Percentiles rank a stretch among this genome's conserved stretches.
These are phyloP conservation scores for Pteromalus puparum DNA, from an alignment of 1,140 invertebrate genomes.

Conservation along the genomic window DNA sequence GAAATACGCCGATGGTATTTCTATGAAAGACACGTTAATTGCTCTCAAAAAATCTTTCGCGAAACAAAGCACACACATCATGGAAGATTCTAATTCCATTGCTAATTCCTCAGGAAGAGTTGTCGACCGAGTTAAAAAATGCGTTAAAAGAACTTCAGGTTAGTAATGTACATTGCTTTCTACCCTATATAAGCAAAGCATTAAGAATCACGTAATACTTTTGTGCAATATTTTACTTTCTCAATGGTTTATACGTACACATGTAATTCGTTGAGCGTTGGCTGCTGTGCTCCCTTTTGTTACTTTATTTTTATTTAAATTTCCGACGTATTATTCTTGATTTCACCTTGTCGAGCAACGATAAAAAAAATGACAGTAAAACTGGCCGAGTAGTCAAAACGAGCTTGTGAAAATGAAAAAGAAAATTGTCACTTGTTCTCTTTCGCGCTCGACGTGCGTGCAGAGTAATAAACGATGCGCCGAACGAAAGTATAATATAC, in stretches of 20 bases:
- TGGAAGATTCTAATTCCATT: conserved; percentile 67
- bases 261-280: conserved; percentile 24
- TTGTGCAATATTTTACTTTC: conserved; percentile 40
- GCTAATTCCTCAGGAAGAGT: conserved; percentile 69
- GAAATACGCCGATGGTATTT: neutral
- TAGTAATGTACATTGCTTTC: conserved; percentile 64
- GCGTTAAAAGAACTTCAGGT: conserved; percentile 66
- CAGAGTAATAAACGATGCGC: conserved; percentile 62
- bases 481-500: conserved; percentile 3
- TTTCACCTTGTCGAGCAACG: neutral
- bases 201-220: conserved; percentile 45
- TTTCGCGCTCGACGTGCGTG: conserved; percentile 53
- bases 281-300: conserved; percentile 10
- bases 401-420: neutral
- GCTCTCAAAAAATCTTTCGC: conserved; percentile 41
- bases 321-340: conserved; percentile 32
- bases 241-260: conserved; percentile 35
- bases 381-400: neutral
- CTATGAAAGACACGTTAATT: conserved; percentile 34
- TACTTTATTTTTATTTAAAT: conserved; percentile 17
- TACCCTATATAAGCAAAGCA: conserved; percentile 44
- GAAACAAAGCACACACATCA: conserved; percentile 56
- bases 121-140: conserved; percentile 68
- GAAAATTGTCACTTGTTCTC: conserved; percentile 45
- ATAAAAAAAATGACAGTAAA: neutral